A percentile compares a stretch with the other conserved stretches of the same genome.
phyloP scores from a whole-genome alignment of 2,113 vertebrate genomes.

The Seriola rivoliana region DNA sequence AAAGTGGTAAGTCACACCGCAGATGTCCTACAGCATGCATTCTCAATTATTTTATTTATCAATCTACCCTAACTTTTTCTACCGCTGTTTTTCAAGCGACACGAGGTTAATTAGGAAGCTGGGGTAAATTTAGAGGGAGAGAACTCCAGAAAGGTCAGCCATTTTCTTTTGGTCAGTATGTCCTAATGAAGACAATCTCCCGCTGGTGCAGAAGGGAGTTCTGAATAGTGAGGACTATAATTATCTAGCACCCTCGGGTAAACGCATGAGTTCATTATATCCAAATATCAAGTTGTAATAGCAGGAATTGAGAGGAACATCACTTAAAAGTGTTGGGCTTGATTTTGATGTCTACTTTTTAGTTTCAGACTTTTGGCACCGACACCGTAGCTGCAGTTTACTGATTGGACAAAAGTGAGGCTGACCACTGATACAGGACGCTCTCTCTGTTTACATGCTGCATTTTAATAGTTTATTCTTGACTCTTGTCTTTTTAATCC shows the following conservation, averaged over 20 bases:
- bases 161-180: conserved; percentile 76
- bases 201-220: conserved; percentile 49
- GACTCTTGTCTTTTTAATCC: not conserved
- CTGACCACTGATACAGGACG: not conserved
- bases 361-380: not conserved
- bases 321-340: conserved; percentile 27
- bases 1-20: too few relatives aligned
- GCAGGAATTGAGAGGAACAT: conserved; percentile 27
- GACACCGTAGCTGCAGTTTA: not conserved
- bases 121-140: conserved; percentile 27
- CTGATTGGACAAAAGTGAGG: not conserved
- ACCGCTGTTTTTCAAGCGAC: conserved; percentile 2
- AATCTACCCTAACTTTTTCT: not conserved
- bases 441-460: not conserved
- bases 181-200: conserved; percentile 82
- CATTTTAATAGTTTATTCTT: not conserved
- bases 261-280: conserved; percentile 71
- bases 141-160: conserved; percentile 73
- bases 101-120: conserved; percentile 53
- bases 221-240: conserved; percentile 65
- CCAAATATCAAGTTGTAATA: conserved; percentile 58
- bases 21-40: not conserved
- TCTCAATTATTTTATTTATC: not conserved
- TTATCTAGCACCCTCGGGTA: conserved; percentile 72
- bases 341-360: conserved; percentile 22